Conservation (phyloP, 2,113 vertebrate genomes). For the Coturnix japonica region DNA sequence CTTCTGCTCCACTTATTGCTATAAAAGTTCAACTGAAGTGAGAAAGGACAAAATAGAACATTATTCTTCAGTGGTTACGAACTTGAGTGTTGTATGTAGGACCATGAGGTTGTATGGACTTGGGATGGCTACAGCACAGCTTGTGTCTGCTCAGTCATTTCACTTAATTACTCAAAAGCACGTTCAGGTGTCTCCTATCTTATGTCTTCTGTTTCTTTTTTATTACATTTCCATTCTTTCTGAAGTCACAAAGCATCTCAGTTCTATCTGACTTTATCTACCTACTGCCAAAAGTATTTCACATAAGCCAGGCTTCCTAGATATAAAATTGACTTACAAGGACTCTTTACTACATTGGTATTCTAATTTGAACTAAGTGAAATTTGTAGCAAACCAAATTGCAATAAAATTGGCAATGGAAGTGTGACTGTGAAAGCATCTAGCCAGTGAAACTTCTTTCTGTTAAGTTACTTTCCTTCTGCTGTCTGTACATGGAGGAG, state of each 20-base stretch:
- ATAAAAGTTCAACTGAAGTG: background rate
- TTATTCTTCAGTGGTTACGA: background rate
- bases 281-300: background rate
- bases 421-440: background rate
- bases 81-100: background rate
- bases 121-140: background rate
- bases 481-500: background rate
- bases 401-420: background rate
- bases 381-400: background rate
- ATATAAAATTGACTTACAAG: background rate
- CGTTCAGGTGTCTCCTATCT: background rate
- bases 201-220: background rate
- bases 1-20: background rate
- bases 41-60: background rate
- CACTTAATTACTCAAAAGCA: background rate
- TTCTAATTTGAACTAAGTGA: background rate
- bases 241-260: background rate
- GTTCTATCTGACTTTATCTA: background rate
- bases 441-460: background rate
- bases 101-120: background rate
- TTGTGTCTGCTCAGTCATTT: conserved; percentile 2
- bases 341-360: background rate
- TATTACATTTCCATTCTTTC: background rate
- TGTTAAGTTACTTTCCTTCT: background rate
- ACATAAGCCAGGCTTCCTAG: background rate